These are phyloP conservation scores for Actinemys pallida DNA, from an alignment of 2,113 vertebrate species.

Conservation along the genomic window DNA sequence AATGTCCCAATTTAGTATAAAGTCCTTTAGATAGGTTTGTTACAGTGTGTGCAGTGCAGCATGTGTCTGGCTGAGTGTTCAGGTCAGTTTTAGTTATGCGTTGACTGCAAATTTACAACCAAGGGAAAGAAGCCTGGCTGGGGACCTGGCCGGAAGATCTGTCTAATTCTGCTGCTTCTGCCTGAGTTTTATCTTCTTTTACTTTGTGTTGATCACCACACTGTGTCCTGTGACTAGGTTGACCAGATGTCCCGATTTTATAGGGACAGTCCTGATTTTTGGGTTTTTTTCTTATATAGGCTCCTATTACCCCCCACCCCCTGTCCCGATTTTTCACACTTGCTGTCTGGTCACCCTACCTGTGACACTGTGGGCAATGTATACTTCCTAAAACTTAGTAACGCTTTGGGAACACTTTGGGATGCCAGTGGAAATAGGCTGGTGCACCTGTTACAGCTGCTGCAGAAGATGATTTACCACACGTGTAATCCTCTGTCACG, in stretches of 20 bases:
- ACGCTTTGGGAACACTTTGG: background rate
- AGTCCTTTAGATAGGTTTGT: background rate
- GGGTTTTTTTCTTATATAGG: too few species aligned
- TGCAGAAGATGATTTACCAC: background rate
- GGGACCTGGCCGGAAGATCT: background rate
- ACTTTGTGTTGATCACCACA: background rate
- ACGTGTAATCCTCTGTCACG: background rate
- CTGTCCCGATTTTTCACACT: too few species aligned
- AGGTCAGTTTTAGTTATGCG: background rate
- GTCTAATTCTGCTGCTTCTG: background rate
- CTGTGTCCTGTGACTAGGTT: background rate
- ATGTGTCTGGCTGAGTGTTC: slow-evolving; percentile 17
- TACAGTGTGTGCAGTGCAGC: background rate
- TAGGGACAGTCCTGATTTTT: too few species aligned
- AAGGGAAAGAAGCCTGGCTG: background rate
- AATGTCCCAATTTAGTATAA: slow-evolving; percentile 13
- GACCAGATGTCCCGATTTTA: too few species aligned
- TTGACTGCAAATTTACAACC: slow-evolving; percentile 56
- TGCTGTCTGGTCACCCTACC: background rate
- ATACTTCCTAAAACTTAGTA: background rate
- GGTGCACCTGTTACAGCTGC: background rate
- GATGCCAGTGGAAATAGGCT: background rate
- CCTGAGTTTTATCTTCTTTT: accelerated
- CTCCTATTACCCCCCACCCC: too few species aligned
- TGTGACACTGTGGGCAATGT: background rate